phyloP scores from a whole-genome alignment of 1,140 invertebrate species.

The Heliconius hewitsoni region DNA sequence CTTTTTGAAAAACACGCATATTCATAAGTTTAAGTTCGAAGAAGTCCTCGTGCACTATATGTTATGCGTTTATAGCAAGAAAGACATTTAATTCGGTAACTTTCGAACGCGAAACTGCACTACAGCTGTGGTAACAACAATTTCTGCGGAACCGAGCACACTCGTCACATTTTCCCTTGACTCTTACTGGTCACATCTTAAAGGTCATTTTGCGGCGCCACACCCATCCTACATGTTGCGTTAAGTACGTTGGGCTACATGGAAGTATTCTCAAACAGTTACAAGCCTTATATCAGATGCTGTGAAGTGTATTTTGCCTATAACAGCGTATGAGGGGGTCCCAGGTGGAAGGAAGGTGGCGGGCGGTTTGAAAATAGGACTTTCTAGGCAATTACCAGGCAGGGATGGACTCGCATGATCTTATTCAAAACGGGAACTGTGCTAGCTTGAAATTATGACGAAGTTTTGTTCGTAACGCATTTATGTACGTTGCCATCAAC shows the following conservation, averaged over 20 bases:
- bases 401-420: slow-evolving; percentile 45
- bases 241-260: slow-evolving; percentile 11
- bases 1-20: not conserved
- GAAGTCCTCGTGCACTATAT: not conserved
- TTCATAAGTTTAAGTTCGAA: not conserved
- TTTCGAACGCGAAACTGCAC: slow-evolving; percentile 26
- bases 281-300: slow-evolving; percentile 15
- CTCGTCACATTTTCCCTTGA: not conserved
- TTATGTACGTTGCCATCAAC: slow-evolving; percentile 1
- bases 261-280: slow-evolving; percentile 7
- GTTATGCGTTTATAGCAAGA: not conserved
- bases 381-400: slow-evolving; percentile 72
- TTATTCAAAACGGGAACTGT: slow-evolving; percentile 45
- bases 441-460: slow-evolving; percentile 35
- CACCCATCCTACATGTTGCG: slow-evolving; percentile 13
- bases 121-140: slow-evolving; percentile 30
- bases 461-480: slow-evolving; percentile 35
- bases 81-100: slow-evolving; percentile 24
- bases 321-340: slow-evolving; percentile 19
- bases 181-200: slow-evolving; percentile 12
- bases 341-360: slow-evolving; percentile 40
- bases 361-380: slow-evolving; percentile 53
- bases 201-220: slow-evolving; percentile 12
- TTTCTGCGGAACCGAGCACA: slow-evolving; percentile 15
- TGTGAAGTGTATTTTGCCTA: slow-evolving; percentile 21